phyloP scores from a whole-genome alignment of 2,888 invertebrate genomes.

The Camponotus fellah region DNA sequence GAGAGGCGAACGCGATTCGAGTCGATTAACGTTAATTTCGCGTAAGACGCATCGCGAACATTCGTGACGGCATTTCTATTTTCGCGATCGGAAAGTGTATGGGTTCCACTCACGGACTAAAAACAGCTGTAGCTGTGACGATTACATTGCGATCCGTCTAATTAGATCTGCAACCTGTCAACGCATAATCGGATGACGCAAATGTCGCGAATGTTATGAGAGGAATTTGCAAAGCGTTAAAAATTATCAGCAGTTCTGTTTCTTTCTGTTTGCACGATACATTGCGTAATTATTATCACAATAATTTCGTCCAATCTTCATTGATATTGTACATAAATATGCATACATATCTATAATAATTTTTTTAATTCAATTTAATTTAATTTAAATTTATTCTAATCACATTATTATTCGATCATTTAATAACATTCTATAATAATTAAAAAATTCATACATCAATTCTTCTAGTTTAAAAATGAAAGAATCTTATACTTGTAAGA shows the following conservation, averaged over 20 bases:
- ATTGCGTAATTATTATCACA: background rate
- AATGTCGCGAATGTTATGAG: background rate
- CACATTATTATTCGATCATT: background rate
- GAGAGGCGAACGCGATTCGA: background rate
- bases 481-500: background rate
- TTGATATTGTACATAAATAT: background rate
- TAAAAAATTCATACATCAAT: background rate
- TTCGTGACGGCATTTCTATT: slow-evolving; percentile 41
- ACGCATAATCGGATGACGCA: slow-evolving; percentile 1
- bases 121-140: slow-evolving; percentile 2
- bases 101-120: background rate
- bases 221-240: slow-evolving; percentile 6
- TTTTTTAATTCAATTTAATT: background rate
- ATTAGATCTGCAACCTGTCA: slow-evolving; percentile 22
- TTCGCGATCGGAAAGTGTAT: slow-evolving; percentile 21
- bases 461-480: background rate
- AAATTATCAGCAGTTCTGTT: slow-evolving; percentile 5
- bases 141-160: background rate
- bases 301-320: background rate
- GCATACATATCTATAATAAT: background rate
- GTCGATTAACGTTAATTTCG: slow-evolving; percentile 36
- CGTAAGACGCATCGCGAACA: background rate
- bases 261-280: background rate
- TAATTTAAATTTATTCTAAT: background rate
- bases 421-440: background rate